A percentile compares a stretch with the other conserved stretches of the same genome.
phyloP scores from a whole-genome alignment of 2,888 invertebrate genomes.

The Cosmia trapezina region DNA sequence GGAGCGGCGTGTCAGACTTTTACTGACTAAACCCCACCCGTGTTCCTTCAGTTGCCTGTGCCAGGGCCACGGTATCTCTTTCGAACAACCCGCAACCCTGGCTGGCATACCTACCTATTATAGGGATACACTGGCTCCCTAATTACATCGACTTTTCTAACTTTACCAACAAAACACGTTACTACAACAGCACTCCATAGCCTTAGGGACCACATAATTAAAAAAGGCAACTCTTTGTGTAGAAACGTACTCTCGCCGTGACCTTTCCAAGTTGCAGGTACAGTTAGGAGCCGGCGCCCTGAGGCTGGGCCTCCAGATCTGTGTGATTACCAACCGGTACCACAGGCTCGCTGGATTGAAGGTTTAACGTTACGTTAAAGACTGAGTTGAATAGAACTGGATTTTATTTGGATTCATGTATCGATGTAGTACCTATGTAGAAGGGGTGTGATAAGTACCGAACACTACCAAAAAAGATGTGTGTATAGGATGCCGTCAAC shows the following conservation, averaged over 20 bases:
- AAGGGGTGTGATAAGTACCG: no score
- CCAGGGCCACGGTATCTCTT: no score
- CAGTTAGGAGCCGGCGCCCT: constrained; percentile 51
- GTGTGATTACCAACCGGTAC: constrained; percentile 56
- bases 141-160: not conserved
- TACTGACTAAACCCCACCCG: no score
- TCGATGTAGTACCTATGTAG: no score
- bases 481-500: no score
- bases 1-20: no score
- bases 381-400: not conserved
- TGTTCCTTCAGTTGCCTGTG: no score
- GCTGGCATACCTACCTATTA: no score
- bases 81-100: no score
- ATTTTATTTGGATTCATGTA: not conserved
- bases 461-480: no score
- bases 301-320: constrained; percentile 54
- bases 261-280: constrained; percentile 50
- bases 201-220: constrained; percentile 23
- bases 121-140: not conserved
- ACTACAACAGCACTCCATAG: not conserved
- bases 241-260: constrained; percentile 30
- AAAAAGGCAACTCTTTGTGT: constrained; percentile 44
- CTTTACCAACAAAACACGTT: not conserved
- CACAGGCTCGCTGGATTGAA: constrained; percentile 19
- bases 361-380: constrained; percentile 10